Conservation (phyloP, 2,888 invertebrate species). For the Odontocerum albicorne region DNA sequence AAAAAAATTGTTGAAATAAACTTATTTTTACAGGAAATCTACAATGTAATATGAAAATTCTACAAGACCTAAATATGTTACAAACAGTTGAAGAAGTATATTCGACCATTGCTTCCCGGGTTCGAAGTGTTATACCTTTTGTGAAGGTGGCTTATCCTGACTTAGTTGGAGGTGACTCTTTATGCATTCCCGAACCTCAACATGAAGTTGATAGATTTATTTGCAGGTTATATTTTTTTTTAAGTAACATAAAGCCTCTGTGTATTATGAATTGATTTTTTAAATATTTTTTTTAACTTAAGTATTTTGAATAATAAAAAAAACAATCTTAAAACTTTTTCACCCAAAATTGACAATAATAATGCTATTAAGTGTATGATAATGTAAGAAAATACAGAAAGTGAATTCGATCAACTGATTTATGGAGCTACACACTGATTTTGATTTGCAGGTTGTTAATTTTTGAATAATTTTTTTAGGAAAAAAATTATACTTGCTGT, state of each 20-base stretch:
- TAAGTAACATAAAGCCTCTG: neutral
- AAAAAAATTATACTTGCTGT: slow-evolving; percentile 22
- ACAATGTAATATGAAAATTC: slow-evolving; percentile 45
- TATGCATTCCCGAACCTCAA: slow-evolving; percentile 61
- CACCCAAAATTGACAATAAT: neutral
- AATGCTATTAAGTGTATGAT: neutral
- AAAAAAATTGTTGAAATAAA: too few species aligned
- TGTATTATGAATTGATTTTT: too few species aligned
- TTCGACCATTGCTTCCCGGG: slow-evolving; percentile 58
- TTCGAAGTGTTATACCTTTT: slow-evolving; percentile 66
- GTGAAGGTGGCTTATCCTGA: slow-evolving; percentile 78
- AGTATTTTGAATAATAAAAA: too few species aligned
- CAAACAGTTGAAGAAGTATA: slow-evolving; percentile 52
- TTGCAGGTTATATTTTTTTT: slow-evolving; percentile 45
- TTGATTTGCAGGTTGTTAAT: neutral
- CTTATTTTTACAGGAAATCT: slow-evolving; percentile 20
- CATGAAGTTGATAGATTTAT: slow-evolving; percentile 56
- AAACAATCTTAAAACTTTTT: neutral
- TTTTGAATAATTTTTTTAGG: slow-evolving; percentile 14
- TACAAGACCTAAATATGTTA: slow-evolving; percentile 51
- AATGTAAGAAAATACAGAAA: too few species aligned
- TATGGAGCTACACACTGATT: too few species aligned
- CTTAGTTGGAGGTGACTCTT: slow-evolving; percentile 61
- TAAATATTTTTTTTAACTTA: too few species aligned
- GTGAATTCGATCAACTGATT: too few species aligned